Base-by-base conservation (phyloP, 2,888 invertebrate genomes). In the Antheraea assamensis region DNA sequence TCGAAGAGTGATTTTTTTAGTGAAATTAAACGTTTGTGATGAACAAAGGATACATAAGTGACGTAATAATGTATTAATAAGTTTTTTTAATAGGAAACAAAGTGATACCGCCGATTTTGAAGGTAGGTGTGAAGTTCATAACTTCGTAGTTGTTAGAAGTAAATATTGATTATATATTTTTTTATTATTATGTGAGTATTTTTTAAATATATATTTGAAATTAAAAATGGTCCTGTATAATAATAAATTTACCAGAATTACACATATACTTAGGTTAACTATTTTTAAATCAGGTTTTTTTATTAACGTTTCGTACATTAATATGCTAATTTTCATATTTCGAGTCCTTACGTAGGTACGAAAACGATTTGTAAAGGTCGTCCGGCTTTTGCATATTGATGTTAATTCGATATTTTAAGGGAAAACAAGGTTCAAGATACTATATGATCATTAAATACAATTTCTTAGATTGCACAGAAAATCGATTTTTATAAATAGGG, bases 1-100 rank as follows among this genome's bases (percentile, higher is more conserved):
- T 72, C 77, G 73, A 75, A 75, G 77, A 78, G 80, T 80, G 81
- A 76, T 77, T 74, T 74, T 77, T 76, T 74, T 71, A 42, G 73
- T 73, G 49, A 68, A 66, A 52, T 49, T 19, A 71, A 71, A 72
- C 73, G 71, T 61, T 71, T 19, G 49, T 71, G 72, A 70, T 76
- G 75, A 47, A 72, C 8, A 76, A 76, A 77, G 49, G 24, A 47
- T 15, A 71, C n/a, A 24, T 49, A 49, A 66, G 71, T 71, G 74
- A 52, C 27, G 27, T 68, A 35, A 52, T 31, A 58, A 70, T 73
- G 73, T 58, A 21, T 42, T 58, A 30, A 31, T 30, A n/a, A 55
- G 27, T 68, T 71, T 42, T n/a, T 31, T 49, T 27, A 52, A 61
- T 24, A 49, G 35, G 52, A 71, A 30, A 35, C 58, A 24, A 31